Base-by-base conservation (phyloP, 53 echinoderm and acorn worm genomes). In the Paelopatides confundens region DNA sequence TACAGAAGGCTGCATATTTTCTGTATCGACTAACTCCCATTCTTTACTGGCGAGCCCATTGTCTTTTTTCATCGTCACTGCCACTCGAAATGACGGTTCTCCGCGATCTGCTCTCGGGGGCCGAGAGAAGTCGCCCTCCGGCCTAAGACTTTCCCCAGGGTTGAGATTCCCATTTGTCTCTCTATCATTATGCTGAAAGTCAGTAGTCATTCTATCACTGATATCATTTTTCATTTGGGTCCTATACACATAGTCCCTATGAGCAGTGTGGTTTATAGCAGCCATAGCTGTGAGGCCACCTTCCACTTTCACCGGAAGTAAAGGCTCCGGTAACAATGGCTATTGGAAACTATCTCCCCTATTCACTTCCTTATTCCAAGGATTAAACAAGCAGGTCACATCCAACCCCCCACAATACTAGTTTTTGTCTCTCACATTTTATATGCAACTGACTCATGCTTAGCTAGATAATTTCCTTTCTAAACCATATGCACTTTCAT, bases 1-100 rank as follows among this genome's bases (percentile, higher is more conserved):
- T 39, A 94, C 96, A 0, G 94, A 91, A 12, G 94, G 91, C 27
- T 91, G 62, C 39, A 87, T 84, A 15, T 52, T 24, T 36, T 71
- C 31, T 13, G 86, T 86, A 51, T 69, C 35, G 32, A 51, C 40
- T 10, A 82, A 35, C 65, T 82, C 83, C 83, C 83, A 82, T 37
- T 63, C 39, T 46, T 63, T 62, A n/a, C 36, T 32, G 17, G 63
- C 3, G 13, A 51, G 29, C 4, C 65, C 83, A 82, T 63, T 63
- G 63, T 82, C 83, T 58, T 82, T 82, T 58, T 82, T 82, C 83
- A 82, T 27, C 9, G 83, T 82, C 30, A 82, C 83, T 18, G 83
- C 83, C 8, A 82, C 83, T 29, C 83, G 13, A 37, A 82, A 82
- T 14, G 83, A 82, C 4, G 64, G 36, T 37, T 82, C 63, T 18